Percentiles rank a stretch among this genome's conserved stretches.
Conservation (phyloP, 2,113 vertebrate species). For the Boleophthalmus pectinirostris region DNA sequence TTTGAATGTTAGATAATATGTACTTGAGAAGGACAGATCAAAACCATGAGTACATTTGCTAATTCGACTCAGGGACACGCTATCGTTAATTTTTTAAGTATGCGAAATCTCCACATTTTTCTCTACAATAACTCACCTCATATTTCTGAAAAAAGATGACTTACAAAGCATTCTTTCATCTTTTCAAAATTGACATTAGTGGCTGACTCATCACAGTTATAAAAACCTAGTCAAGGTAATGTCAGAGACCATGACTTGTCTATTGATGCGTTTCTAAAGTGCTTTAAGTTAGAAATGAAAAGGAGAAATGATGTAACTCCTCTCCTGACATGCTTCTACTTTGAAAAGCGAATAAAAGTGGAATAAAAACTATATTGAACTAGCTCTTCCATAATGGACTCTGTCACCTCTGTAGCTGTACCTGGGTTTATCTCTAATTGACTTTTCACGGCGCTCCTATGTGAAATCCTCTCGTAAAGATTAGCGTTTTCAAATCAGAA, state of each 20-base stretch:
- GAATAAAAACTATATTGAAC: constrained; percentile 57
- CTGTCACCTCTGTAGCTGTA: constrained; percentile 61
- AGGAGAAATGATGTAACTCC: constrained; percentile 48
- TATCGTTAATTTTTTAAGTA: background rate
- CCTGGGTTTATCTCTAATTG: constrained; percentile 73
- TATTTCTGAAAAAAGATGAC: no score
- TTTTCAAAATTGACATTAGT: constrained; percentile 27
- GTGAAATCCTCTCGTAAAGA: constrained; percentile 52
- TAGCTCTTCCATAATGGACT: constrained; percentile 58
- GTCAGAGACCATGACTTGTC: background rate
- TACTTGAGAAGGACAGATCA: background rate
- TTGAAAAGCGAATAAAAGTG: constrained; percentile 57
- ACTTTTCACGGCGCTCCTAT: constrained; percentile 57
- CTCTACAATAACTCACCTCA: background rate
- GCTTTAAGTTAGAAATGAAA: constrained; percentile 43
- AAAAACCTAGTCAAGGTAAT: constrained; percentile 36
- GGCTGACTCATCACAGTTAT: constrained; percentile 47
- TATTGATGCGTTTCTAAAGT: constrained; percentile 57
- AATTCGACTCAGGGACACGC: background rate
- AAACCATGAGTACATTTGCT: background rate
- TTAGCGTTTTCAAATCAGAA: constrained; percentile 60
- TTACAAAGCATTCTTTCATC: constrained; percentile 13
- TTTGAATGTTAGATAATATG: background rate
- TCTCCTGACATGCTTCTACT: constrained; percentile 45
- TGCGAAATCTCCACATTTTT: background rate